A percentile compares a stretch with the other conserved stretches of the same genome.
Conservation (phyloP, 2,113 vertebrate species). For the Chelonoidis abingdonii region DNA sequence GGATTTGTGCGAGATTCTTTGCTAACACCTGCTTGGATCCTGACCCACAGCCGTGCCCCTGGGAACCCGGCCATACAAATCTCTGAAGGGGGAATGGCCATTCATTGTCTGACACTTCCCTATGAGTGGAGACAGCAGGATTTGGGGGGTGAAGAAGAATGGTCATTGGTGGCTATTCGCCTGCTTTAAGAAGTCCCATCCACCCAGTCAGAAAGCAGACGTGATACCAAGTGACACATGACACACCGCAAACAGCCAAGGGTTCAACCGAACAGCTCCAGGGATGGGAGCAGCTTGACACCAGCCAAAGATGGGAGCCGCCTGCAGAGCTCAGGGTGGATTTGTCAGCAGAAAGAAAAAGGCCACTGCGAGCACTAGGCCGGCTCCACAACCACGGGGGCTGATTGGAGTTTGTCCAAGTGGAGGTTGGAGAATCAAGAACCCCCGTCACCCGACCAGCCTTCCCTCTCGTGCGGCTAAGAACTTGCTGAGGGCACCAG, state of each 20-base stretch:
- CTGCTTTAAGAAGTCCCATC: background rate
- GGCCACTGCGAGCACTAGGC: background rate
- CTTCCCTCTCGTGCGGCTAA: no score
- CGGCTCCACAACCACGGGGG: no score
- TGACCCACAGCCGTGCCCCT: background rate
- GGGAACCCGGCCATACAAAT: background rate
- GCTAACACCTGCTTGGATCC: background rate
- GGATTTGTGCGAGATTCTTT: background rate
- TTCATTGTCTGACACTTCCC: background rate
- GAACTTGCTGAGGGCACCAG: no score
- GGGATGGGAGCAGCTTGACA: no score
- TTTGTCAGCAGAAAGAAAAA: background rate
- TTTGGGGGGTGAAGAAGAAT: background rate
- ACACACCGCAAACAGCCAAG: no score
- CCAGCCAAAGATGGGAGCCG: no score
- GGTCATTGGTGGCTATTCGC: background rate
- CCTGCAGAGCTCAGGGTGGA: background rate
- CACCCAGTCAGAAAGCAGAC: background rate
- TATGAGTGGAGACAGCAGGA: background rate
- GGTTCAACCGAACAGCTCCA: no score
- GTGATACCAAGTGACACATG: background rate
- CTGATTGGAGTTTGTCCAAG: no score
- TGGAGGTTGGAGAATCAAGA: no score
- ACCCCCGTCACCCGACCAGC: no score
- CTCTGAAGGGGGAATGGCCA: background rate